Percentiles rank a stretch among this genome's conserved stretches.
Conservation (phyloP, 37 sponge, comb jelly and placozoan species). For the Aplysina aerophoba region DNA sequence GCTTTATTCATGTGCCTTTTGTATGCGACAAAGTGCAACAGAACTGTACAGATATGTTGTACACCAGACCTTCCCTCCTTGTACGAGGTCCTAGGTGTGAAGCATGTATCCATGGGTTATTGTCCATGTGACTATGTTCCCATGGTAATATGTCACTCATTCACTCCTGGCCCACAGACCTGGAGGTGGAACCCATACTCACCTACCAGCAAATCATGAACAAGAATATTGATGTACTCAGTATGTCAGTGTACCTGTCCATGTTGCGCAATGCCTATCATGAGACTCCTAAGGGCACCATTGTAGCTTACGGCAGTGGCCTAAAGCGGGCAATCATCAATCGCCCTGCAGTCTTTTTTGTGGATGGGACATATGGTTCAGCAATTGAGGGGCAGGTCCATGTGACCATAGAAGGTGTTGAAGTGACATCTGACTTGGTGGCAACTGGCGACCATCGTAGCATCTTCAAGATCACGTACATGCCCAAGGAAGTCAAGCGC, state of each 20-base stretch:
- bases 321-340: conserved; percentile 22
- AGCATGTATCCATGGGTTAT: neutral
- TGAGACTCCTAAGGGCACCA: conserved; percentile 5
- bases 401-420: conserved; percentile 38
- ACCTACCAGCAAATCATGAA: conserved; percentile 19
- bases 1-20: too few relatives aligned
- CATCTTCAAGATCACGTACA: conserved; percentile 60
- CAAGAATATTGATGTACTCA: conserved; percentile 29
- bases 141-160: neutral
- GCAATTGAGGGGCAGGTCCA: conserved; percentile 58
- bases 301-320: conserved; percentile 24
- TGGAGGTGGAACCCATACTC: conserved; percentile 7
- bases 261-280: conserved; percentile 15
- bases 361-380: conserved; percentile 32
- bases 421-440: conserved; percentile 25
- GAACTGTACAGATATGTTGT: too few relatives aligned
- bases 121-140: too few relatives aligned
- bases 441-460: conserved; percentile 14
- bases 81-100: too few relatives aligned
- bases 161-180: neutral
- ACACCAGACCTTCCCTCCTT: too few relatives aligned
- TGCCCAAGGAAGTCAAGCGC: conserved; percentile 50
- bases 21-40: too few relatives aligned
- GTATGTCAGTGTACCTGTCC: conserved; percentile 14
- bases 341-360: conserved; percentile 15